Evolutionary conservation across 2,888 invertebrate genomes (phyloP).

Genomic region (Agapetus fuscipes): DNA sequence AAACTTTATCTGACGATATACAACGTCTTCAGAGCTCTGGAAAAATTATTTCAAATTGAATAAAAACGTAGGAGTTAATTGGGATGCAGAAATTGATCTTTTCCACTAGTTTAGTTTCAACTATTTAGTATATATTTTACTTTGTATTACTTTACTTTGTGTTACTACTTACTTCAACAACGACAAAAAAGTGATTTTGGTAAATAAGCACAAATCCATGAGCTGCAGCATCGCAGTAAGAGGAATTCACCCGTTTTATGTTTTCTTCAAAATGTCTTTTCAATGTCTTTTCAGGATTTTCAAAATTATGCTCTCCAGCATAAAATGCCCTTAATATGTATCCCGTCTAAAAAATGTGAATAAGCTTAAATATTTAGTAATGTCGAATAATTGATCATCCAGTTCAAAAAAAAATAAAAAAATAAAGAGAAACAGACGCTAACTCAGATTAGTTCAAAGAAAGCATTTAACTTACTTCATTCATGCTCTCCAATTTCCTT

Average conservation of each 20-base stretch:
- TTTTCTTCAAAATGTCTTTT: conserved; percentile 5
- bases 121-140: background rate
- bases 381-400: background rate
- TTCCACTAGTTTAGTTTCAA: too few relatives aligned
- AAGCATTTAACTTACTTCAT: conserved; percentile 9
- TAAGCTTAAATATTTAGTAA: background rate
- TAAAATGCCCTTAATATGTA: conserved; percentile 7
- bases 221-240: conserved; percentile 13
- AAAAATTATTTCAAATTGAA: too few relatives aligned
- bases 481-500: conserved; percentile 11
- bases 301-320: conserved; percentile 13
- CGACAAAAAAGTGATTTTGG: conserved; percentile 11
- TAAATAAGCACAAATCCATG: conserved; percentile 15
- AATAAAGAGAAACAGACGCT: too few relatives aligned
- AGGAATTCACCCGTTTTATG: conserved; percentile 9
- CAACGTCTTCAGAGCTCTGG: conserved; percentile 18
- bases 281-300: conserved; percentile 4
- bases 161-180: conserved; percentile 12
- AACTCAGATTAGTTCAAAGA: too few relatives aligned
- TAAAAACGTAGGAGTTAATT: too few relatives aligned
- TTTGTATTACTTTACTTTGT: background rate
- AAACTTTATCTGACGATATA: conserved; percentile 12
- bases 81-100: too few relatives aligned
- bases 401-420: too few relatives aligned
- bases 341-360: conserved; percentile 2